Evolutionary conservation across 2,113 vertebrate genomes (phyloP), one percentile per base, ranked within the genome.

Genomic region (Picathartes gymnocephalus): DNA sequence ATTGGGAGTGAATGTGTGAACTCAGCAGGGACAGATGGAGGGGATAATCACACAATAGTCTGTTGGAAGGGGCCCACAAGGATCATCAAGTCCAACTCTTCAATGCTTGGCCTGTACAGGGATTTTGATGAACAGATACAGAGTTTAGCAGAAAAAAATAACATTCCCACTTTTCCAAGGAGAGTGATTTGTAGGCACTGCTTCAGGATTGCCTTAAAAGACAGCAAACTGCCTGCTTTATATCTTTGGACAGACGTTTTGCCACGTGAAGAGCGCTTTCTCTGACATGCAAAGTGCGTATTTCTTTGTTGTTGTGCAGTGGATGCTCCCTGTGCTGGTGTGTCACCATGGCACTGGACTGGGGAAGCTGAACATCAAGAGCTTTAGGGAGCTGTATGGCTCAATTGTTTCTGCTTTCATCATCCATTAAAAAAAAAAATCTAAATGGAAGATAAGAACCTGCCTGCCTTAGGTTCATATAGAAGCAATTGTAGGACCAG

Each of bases 391-490:
- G 33, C 37, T 64, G 39, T 44, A 58, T 0, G 6, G 74, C 58
- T 95, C 58, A 92, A 78, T n/a, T 45, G 23, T n/a, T 93, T 40
- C 62, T 91, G 57, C 82, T 96, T 93, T 96, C 47, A 73, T 78
- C 5, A 1, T 60, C 68, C 57, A 48, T 86, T 76, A 25, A 84
- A 84, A 57, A 80, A 65, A 64, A 73, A 35, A 44, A 35, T 30
- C 47, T 64, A 54, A 92, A 74, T 64, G 44, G 88, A 88, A 90
- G 56, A 93, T 65, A 48, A 81, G 72, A 93, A 81, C 60, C 54
- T 86, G 58, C 47, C 60, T 4, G 2, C 56, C 91, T 78, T n/a
- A 56, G 45, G 31, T 64, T 88, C 57, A 2, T 31, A 31, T 56
- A 48, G n/a, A 78, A 78, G 70, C 66, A 64, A 71, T 56, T 81